Conservation (phyloP, 2,797 vertebrate species). For the Siniperca scherzeri region DNA sequence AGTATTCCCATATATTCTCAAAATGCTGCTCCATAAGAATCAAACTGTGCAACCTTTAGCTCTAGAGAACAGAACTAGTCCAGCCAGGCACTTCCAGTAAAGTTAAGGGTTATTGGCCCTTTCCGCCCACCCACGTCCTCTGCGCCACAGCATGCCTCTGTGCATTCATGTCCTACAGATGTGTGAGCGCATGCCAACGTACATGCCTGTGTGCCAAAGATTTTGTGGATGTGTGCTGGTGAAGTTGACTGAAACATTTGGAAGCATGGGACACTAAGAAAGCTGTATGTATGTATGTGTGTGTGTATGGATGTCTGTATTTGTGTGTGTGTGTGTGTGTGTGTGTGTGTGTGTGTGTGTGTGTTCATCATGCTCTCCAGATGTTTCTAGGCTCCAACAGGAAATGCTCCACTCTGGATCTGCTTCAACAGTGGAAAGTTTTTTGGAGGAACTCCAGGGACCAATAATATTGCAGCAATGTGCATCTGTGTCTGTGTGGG, state of each 20-base stretch:
- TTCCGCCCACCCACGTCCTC: conserved; percentile 56
- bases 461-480: not conserved
- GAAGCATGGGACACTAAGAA: not conserved
- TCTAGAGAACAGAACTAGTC: not conserved
- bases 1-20: not conserved
- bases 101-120: not conserved
- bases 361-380: conserved; percentile 37
- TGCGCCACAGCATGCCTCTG: conserved; percentile 32
- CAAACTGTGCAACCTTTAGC: conserved; percentile 9
- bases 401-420: conserved; percentile 37
- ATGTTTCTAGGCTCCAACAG: conserved; percentile 36
- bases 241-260: conserved; percentile 9
- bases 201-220: not conserved
- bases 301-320: too few species aligned
- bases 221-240: conserved; percentile 1
- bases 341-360: not conserved
- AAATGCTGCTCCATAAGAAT: not conserved
- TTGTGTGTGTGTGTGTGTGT: not conserved
- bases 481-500: not conserved
- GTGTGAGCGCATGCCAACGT: not conserved
- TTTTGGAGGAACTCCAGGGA: conserved; percentile 1
- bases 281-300: not conserved
- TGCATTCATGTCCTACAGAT: conserved; percentile 35
- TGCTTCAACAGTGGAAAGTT: conserved; percentile 25
- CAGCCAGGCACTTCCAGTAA: not conserved